Conservation (phyloP, 2,888 invertebrate genomes). For the Cepaea hortensis region DNA sequence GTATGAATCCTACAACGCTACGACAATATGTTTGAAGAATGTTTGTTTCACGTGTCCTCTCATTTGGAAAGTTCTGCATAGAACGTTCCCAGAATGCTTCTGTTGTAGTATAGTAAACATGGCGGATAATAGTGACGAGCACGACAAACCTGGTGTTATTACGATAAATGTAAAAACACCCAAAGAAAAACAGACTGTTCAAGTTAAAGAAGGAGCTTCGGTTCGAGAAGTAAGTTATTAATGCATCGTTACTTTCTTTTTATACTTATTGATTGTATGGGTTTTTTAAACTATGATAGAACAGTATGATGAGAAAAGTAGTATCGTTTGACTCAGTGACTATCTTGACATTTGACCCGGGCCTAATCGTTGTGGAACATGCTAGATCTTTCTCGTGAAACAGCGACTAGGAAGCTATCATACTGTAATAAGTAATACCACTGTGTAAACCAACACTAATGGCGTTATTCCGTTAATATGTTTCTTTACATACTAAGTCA, state of each 20-base stretch:
- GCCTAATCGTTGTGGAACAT: conserved; percentile 33
- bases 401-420: no score
- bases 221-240: conserved; percentile 37
- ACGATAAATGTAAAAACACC: conserved; percentile 49
- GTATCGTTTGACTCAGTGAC: no score
- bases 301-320: not conserved
- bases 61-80: not conserved
- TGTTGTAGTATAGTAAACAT: conserved; percentile 22
- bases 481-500: no score
- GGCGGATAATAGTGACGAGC: conserved; percentile 44
- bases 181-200: conserved; percentile 47
- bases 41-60: no score
- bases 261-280: no score
- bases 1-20: no score
- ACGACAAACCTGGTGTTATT: conserved; percentile 35
- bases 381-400: conserved; percentile 27
- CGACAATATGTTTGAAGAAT: no score
- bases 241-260: no score
- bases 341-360: conserved; percentile 34
- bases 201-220: conserved; percentile 45
- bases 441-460: no score
- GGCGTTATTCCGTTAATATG: no score
- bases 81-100: conserved; percentile 2
- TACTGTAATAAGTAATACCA: no score
- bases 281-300: not conserved